Base-by-base conservation (phyloP, 2,888 invertebrate species). In the Nephrotoma flavescens region DNA sequence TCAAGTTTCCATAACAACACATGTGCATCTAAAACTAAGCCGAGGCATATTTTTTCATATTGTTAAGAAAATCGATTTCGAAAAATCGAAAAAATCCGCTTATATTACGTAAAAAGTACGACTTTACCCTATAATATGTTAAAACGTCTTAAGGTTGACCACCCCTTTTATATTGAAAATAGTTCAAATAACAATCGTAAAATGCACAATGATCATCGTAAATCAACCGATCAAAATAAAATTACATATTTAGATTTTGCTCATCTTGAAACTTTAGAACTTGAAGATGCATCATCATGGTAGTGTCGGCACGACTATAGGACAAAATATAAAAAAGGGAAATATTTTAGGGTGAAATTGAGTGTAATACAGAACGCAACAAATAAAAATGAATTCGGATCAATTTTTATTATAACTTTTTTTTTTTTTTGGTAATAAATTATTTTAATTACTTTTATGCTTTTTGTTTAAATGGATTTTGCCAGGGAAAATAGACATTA, bases 381-480 rank as follows among this genome's bases (percentile, higher is more conserved):
- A 71, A 71, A 71, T 42, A 84, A 84, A 42, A 84, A 84, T 84
- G 42, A 84, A 42, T 42, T 84, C 42, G 84, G 84, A 84, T 84
- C 42, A 84, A 84, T 84, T 84, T 84, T 71, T 71, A 71, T 71
- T 41, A 42, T 84, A 15, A 15, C n/a, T 42, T 84, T n/a, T n/a
- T n/a, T n/a, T n/a, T 84, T 11, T 12, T 42, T 84, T 84, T 84
- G 42, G 84, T 84, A 84, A 84, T 84, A 84, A 84, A 84, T 84
- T 84, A 84, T 84, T 84, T 84, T 84, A 84, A 84, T 84, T 84
- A 84, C 84, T 84, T 84, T 84, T 84, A 42, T 84, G 41, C 42
- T 84, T 84, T 84, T 84, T 84, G 41, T 84, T 84, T 84, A 42
- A 84, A 71, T 71, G 71, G 71, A 71, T 71, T 71, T 71, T 71